Percentiles rank a stretch among this genome's conserved stretches.
These are phyloP conservation scores for Drosophila helvetica DNA, from an alignment of 2,888 invertebrate genomes.

Conservation along the genomic window DNA sequence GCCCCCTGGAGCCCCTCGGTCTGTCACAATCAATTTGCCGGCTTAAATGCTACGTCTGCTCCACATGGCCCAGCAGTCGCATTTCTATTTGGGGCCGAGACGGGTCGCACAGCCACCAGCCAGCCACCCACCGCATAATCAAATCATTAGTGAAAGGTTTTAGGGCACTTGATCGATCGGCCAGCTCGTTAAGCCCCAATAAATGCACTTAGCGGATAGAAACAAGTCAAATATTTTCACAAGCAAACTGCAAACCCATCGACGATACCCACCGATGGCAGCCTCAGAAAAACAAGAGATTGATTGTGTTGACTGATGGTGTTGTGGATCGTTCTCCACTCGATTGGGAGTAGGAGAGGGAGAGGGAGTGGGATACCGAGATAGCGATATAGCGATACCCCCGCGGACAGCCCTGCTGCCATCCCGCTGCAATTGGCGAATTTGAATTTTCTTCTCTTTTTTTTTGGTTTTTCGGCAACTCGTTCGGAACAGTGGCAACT, in stretches of 20 bases:
- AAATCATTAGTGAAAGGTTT: constrained; percentile 81
- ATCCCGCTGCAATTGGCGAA: constrained; percentile 66
- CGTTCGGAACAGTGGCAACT: background rate
- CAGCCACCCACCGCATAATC: constrained; percentile 66
- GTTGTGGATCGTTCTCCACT: constrained; percentile 42
- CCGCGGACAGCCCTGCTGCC: too few relatives aligned
- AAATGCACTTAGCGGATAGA: constrained; percentile 74
- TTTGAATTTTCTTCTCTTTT: constrained; percentile 55
- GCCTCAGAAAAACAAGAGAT: constrained; percentile 49
- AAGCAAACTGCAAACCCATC: constrained; percentile 33
- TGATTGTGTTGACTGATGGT: constrained; percentile 80
- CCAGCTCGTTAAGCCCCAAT: constrained; percentile 71
- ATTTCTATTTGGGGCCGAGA: constrained; percentile 7
- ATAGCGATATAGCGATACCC: background rate
- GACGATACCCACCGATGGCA: background rate
- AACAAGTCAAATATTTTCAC: constrained; percentile 78
- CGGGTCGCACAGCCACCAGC: constrained; percentile 8
- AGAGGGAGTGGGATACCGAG: constrained; percentile 11
- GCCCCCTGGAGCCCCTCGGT: constrained; percentile 6
- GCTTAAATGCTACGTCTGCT: constrained; percentile 27
- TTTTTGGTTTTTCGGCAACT: constrained; percentile 44
- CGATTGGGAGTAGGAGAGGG: too few relatives aligned
- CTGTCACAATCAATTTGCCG: constrained; percentile 68
- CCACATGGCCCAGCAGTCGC: constrained; percentile 15
- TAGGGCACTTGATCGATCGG: constrained; percentile 80